phyloP scores from a whole-genome alignment of 2,888 invertebrate species.

The Dolomedes plantarius region DNA sequence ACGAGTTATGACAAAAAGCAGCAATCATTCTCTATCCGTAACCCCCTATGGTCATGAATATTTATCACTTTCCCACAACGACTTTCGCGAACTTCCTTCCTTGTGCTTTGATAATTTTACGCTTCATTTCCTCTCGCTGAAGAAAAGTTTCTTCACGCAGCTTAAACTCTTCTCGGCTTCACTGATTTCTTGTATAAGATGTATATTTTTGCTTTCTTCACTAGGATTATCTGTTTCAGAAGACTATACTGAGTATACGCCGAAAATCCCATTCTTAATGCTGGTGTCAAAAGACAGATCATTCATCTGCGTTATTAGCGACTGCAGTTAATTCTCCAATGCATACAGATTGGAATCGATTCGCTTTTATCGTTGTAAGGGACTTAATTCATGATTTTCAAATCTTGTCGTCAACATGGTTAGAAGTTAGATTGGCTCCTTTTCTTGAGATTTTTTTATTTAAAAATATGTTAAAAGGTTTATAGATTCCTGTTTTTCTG shows the following conservation, averaged over 20 bases:
- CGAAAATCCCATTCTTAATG: not conserved
- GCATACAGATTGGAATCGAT: too few relatives aligned
- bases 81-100: not conserved
- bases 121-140: not conserved
- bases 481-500: too few relatives aligned
- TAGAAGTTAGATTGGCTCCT: too few relatives aligned
- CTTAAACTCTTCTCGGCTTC: not conserved
- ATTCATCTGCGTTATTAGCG: too few relatives aligned
- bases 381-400: too few relatives aligned
- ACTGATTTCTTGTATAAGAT: not conserved
- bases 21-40: too few relatives aligned
- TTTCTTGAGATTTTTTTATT: too few relatives aligned
- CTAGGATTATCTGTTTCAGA: not conserved
- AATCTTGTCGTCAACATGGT: too few relatives aligned
- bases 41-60: not conserved
- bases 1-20: too few relatives aligned
- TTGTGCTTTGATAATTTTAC: not conserved
- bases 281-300: not conserved
- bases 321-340: too few relatives aligned
- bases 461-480: too few relatives aligned
- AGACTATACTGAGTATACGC: not conserved
- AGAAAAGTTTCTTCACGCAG: conserved; percentile 3
- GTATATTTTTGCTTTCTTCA: not conserved
- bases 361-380: too few relatives aligned
- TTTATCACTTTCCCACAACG: not conserved